Evolutionary conservation across 1,140 invertebrate species (phyloP), one percentile per base, ranked within the genome.

Genomic region (Hestina assimilis): DNA sequence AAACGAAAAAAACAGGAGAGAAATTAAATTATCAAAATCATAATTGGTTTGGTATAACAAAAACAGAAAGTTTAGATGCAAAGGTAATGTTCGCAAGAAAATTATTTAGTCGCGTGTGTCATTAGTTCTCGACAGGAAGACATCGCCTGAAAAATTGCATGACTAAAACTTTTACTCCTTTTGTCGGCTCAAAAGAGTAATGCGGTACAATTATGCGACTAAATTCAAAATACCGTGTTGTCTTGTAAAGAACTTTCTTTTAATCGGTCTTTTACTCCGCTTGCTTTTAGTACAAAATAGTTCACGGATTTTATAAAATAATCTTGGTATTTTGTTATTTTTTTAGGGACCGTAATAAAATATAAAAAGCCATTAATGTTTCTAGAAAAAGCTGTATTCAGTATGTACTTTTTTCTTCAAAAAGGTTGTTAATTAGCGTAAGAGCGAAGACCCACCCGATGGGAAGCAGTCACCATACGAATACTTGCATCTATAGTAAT

Each of bases 91-190:
- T 38, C 8, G 33, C 33, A 38, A 38, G 33, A 38, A 38, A 38
- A 38, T 38, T 38, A 38, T 46, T 55, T 23, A 31, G 23, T 50
- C 3, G 55, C 55, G 46, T 51, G 48, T 46, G 57, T 59, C 57
- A 53, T 59, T 53, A 53, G 57, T 59, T 53, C 42, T 38, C 57
- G 57, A 59, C 57, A 59, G 47, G 43, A 53, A 53, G 57, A 59
- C 48, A 21, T 48, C 42, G 57, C 43, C 50, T 51, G 57, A 59
- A 59, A 59, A 53, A 59, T 59, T 53, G 50, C 48, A 59, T 59
- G 57, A 47, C 57, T 53, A 59, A 59, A 53, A 53, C 40, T 51
- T 59, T 59, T 53, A 53, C 33, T 42, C 31, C 31, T 53, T 53
- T 59, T 59, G 57, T 59, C 41, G 47, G 57, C 50, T 41, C 11